Percentiles rank a stretch among this genome's conserved stretches.
These are phyloP conservation scores for Gastracanthus pulcherrimus DNA, from an alignment of 2,888 invertebrate species.

Conservation along the genomic window DNA sequence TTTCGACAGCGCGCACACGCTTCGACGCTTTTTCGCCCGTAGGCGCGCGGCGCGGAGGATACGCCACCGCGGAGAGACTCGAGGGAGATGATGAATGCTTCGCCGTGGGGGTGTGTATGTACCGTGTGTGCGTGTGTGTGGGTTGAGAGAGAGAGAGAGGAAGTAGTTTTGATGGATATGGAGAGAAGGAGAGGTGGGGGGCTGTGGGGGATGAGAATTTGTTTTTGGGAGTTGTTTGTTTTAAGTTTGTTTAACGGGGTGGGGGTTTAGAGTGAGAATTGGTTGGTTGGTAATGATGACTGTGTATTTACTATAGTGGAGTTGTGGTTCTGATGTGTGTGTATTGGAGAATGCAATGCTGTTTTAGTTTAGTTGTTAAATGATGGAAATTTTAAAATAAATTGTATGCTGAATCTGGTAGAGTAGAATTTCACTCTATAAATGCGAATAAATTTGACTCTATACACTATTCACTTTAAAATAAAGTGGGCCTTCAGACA, in stretches of 20 bases:
- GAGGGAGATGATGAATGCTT: constrained; percentile 37
- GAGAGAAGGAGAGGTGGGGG: neutral
- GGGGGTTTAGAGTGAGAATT: neutral
- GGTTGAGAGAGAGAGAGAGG: neutral
- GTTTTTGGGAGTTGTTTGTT: constrained; percentile 2
- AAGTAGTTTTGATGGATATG: constrained; percentile 42
- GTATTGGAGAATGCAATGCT: no score
- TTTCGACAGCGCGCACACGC: constrained; percentile 7
- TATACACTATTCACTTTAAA: no score
- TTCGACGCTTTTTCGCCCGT: constrained; percentile 20
- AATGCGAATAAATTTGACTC: no score
- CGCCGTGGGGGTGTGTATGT: neutral
- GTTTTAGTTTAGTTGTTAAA: no score
- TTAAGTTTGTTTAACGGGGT: neutral
- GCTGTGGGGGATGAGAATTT: constrained; percentile 4
- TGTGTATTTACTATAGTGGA: no score
- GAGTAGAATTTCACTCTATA: no score
- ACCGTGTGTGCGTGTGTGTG: neutral
- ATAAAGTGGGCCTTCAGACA: no score
- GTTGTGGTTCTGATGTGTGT: no score
- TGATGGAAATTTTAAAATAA: no score
- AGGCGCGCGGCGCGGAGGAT: neutral
- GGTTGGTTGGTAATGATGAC: no score
- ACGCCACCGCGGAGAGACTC: neutral
- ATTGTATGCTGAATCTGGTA: no score